Base-by-base conservation (phyloP, 2,888 invertebrate species). In the Pediacus dermestoides region DNA sequence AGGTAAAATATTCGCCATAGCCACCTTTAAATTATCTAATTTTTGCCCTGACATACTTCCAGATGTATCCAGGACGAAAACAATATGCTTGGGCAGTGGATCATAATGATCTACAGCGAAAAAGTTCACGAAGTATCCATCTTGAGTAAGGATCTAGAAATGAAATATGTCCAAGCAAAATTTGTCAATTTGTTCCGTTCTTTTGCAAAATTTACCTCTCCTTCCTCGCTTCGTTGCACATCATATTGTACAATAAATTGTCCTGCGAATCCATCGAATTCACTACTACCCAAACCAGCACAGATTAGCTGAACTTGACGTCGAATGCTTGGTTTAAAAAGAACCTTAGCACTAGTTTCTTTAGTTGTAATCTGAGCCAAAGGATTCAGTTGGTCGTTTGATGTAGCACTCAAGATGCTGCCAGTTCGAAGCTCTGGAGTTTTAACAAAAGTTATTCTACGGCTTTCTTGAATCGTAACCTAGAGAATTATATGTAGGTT, bases 81-180 rank as follows among this genome's bases (percentile, higher is more conserved):
- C 73, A 3, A 81, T 78, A 54, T 81, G 76, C 58, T 84, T 83
- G 38, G 69, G 72, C 23, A 82, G 66, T 1, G 78, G 74, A 9
- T 72, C 67, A 42, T 80, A 61, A 9, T 75, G 70, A 1, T 66
- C 57, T 1, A 84, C 84, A 4, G 82, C 77, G 61, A 82, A 81
- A 67, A 81, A 83, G 55, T 84, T 83, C 1, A 83, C 80, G 64
- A 85, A 85, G 62, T 82, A 82, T 1, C 82, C 82, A 46, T 79
- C 77, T 52, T 77, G 75, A 1, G 78, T 70, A 74, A 79, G 57
- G 1, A 61, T 72, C 78, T 78, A 54, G 1, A 53, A 36, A 33
- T 33, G 6, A 18, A 7, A 18, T 18, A 18, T 8, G 6, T 18
- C 8, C 22, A n/a, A n/a, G 16, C 3, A 8, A 27, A 11, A 33